phyloP scores from a whole-genome alignment of 2,797 vertebrate species.

The Zenarchopterus dispar region DNA sequence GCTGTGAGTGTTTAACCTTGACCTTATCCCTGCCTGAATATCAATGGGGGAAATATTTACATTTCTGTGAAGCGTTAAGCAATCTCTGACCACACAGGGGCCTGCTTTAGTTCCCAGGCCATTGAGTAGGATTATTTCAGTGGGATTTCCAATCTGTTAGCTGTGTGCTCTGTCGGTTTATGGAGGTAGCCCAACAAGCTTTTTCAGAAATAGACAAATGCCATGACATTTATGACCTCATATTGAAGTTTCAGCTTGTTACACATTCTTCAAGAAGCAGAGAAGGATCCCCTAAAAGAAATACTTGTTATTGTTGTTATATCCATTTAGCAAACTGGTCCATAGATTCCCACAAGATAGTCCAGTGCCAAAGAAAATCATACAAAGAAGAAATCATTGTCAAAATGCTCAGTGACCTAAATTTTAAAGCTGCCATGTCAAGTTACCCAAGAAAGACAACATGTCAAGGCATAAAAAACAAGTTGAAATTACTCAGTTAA shows the following conservation, averaged over 20 bases:
- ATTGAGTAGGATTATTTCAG: conserved; percentile 22
- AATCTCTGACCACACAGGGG: conserved; percentile 40
- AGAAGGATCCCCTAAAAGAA: not conserved
- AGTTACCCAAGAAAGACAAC: conserved; percentile 19
- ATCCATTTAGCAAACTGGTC: conserved; percentile 16
- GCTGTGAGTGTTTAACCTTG: conserved; percentile 43
- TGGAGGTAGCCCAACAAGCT: not conserved
- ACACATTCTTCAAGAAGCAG: not conserved
- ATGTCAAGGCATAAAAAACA: conserved; percentile 19
- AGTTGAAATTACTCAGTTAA: conserved; percentile 19
- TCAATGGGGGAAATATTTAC: conserved; percentile 60
- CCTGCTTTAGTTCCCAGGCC: conserved; percentile 33
- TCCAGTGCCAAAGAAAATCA: conserved; percentile 25
- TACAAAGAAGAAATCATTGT: conserved; percentile 17
- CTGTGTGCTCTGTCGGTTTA: not conserved
- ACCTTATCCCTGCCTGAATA: conserved; percentile 44
- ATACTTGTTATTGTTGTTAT: conserved; percentile 4
- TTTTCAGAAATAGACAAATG: conserved; percentile 7
- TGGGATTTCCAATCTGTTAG: not conserved
- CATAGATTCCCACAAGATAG: conserved; percentile 18
- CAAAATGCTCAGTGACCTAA: conserved; percentile 46
- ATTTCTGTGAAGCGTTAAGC: conserved; percentile 41
- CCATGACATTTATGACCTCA: not conserved
- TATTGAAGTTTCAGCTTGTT: conserved; percentile 4
- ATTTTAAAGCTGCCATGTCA: conserved; percentile 36